Evolutionary conservation across 1,140 invertebrate species (phyloP), one percentile per base, ranked within the genome.

Genomic region (Drosophila oshimai): DNA sequence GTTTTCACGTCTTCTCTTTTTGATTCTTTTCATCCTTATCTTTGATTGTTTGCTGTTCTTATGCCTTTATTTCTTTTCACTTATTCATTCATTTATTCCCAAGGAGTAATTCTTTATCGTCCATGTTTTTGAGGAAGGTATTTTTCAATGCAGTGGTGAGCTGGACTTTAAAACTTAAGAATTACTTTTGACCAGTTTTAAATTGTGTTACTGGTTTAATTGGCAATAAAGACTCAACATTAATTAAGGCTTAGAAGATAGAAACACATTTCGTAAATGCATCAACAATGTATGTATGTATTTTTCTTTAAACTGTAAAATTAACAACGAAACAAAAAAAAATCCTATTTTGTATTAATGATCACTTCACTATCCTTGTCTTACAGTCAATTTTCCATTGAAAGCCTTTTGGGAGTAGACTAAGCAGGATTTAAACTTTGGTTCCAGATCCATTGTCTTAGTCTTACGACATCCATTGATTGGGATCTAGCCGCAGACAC

Each of bases 401-500:
- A n/a, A n/a, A n/a, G n/a, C n/a, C n/a, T n/a, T n/a, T n/a, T n/a
- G n/a, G n/a, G n/a, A n/a, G n/a, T n/a, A n/a, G n/a, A n/a, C n/a
- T n/a, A n/a, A n/a, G n/a, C n/a, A n/a, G n/a, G n/a, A n/a, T n/a
- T n/a, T n/a, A n/a, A n/a, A n/a, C n/a, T n/a, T n/a, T 42, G 18
- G 18, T 22, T 22, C 5, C 28, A 24, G 26, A 6, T 51, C 10
- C 13, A 1, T 13, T 36, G 2, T 9, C 10, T 1, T 17, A 6
- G 6, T 7, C 6, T 17, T 57, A 61, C 3, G 41, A 0, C 15
- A 41, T 6, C 28, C 18, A 58, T 2, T 4, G 7, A n/a, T n/a
- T n/a, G 6, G 31, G 20, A 10, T 50, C 12, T 7, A n/a, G n/a
- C 45, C 68, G 12, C 68, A 71, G 10, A 65, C 61, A 12, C 68